These are phyloP conservation scores for Orius insidiosus DNA, from an alignment of 1,140 invertebrate species.

Conservation along the genomic window DNA sequence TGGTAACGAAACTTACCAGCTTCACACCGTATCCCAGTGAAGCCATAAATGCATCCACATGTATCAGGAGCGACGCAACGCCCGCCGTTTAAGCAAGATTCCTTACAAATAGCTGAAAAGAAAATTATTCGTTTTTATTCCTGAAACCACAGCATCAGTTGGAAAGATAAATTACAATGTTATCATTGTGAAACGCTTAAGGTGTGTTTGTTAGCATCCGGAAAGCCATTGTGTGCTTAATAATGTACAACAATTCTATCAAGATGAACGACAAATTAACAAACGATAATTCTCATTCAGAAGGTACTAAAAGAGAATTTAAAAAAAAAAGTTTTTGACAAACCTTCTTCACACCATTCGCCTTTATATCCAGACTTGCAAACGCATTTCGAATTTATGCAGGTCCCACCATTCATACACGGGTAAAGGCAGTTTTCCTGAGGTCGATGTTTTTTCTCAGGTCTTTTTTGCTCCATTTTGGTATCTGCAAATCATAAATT, in stretches of 20 bases:
- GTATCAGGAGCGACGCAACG: slow-evolving; percentile 68
- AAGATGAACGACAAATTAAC: background rate
- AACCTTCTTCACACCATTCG: slow-evolving; percentile 61
- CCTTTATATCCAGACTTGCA: slow-evolving; percentile 57
- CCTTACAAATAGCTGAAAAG: slow-evolving; percentile 54
- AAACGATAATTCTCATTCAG: background rate
- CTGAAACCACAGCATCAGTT: background rate
- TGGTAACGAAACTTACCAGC: no score
- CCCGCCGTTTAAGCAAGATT: slow-evolving; percentile 66
- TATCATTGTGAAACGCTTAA: background rate
- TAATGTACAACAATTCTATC: background rate
- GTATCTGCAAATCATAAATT: background rate
- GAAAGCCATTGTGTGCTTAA: background rate
- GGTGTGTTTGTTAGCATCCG: background rate
- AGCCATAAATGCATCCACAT: slow-evolving; percentile 73
- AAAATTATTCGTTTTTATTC: slow-evolving; percentile 4
- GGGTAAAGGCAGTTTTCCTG: slow-evolving; percentile 30
- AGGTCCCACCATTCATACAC: slow-evolving; percentile 62
- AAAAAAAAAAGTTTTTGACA: slow-evolving; percentile 3
- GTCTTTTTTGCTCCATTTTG: background rate
- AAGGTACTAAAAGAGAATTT: background rate
- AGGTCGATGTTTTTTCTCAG: background rate
- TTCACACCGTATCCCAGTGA: slow-evolving; percentile 64
- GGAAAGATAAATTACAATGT: background rate
- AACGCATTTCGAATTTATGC: slow-evolving; percentile 48